Evolutionary conservation across 2,797 vertebrate genomes (phyloP), one percentile per base, ranked within the genome.

Genomic region (Sebastes minor): DNA sequence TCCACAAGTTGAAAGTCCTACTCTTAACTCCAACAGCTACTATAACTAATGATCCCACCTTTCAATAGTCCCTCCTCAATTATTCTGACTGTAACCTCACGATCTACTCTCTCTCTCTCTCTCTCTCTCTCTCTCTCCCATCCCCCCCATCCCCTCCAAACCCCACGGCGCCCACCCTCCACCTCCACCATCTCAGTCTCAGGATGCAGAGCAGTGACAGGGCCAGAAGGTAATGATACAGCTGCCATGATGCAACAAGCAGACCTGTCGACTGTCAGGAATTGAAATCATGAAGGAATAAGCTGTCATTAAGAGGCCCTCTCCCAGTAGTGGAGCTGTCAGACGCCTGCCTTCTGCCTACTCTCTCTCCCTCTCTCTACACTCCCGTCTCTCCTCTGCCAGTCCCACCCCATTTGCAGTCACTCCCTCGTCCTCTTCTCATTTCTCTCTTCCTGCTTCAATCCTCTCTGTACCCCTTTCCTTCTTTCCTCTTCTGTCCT

Each of bases 211-310:
- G 95, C 95, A 95, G 94, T 97, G 97, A 97, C 97, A 98, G 96
- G 97, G 97, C 96, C 96, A 97, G 96, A 96, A 97, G 97, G 96
- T 98, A 98, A 98, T 96, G 97, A 97, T 97, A 96, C 96, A 96
- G 96, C 96, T 98, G 97, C 97, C 97, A 96, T 95, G 96, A 98
- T 97, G 96, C 96, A 97, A 97, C 96, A 96, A 97, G 96, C 96
- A 96, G 96, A 96, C 95, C 96, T 97, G 97, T 97, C 97, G 97
- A 96, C 97, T 98, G 97, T 98, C 97, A 98, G 95, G 94, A 96
- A 94, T 90, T 97, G 97, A 97, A 98, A 97, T 97, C 97, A 97
- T 97, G 97, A 97, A 97, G 97, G 97, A 97, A 97, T 97, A 97
- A 98, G 97, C 97, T 98, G 97, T 97, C 96, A 86, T 97, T 98